Evolutionary conservation across 2,797 vertebrate species (phyloP), one percentile per base, ranked within the genome.

Genomic region (Lepilemur ruficaudatus): DNA sequence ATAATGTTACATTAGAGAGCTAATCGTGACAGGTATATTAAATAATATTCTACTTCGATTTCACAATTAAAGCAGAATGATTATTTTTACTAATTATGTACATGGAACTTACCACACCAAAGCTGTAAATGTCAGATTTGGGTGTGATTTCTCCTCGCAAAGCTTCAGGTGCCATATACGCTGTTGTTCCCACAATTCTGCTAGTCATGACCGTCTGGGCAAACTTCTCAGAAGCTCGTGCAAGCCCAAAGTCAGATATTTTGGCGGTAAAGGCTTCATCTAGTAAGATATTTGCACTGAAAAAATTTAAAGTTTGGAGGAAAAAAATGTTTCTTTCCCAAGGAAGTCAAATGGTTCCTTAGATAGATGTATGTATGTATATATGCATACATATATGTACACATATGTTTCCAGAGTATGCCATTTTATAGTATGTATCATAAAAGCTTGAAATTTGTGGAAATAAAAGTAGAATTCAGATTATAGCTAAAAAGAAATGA

Each of bases 81-180:
- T n/a, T 82, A 79, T 46, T 30, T 6, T 55, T 92, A 72, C 1
- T 67, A 70, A 72, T 83, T 63, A 32, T n/a, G 50, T 46, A 76
- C 5, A 5, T 89, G 90, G 78, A 96, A 98, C 99, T 86, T 98
- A 99, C 99, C 98, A 99, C 99, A 91, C 99, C 99, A 95, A 99
- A 99, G 98, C 99, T 99, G 98, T 99, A 99, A 98, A 99, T 96
- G 83, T 99, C 99, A 1, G 99, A 99, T 97, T 99, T 99, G 0
- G 99, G 99, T 4, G 99, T 99, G 98, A 99, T 99, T 98, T 99
- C 99, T 97, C 99, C 99, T 94, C 99, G 98, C 32, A 99, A 97
- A 15, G 99, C 99, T 98, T 99, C 99, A 0, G 99, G 99, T 0
- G 99, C 99, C 99, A 99, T 99, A 91, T 99, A 99, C 0, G 99